Evolutionary conservation across 92 coral and sea anemone genomes (phyloP).

Genomic region (Heteractis magnifica): DNA sequence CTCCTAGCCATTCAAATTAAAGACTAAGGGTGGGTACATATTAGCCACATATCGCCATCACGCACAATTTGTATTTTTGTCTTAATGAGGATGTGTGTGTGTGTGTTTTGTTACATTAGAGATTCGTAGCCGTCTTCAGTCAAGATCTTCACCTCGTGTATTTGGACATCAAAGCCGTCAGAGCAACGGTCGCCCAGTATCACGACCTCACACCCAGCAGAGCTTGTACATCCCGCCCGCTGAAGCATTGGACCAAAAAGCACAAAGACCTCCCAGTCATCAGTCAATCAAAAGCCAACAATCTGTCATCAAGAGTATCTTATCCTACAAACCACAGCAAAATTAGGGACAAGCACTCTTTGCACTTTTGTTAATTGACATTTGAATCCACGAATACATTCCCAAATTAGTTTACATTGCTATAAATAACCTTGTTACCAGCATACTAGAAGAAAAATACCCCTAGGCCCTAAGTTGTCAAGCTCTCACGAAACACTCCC

Average conservation of each 20-base stretch:
- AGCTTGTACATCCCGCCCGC: slow-evolving; percentile 88
- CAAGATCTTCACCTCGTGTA: slow-evolving; percentile 96
- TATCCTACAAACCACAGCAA: slow-evolving; percentile 84
- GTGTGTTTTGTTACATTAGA: slow-evolving; percentile 37
- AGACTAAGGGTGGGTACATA: too few relatives aligned
- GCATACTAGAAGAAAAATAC: too few relatives aligned
- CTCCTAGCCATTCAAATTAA: too few relatives aligned
- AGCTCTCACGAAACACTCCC: too few relatives aligned
- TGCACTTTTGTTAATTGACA: too few relatives aligned
- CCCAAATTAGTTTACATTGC: neutral
- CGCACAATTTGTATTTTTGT: too few relatives aligned
- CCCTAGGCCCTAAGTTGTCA: too few relatives aligned
- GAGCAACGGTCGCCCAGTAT: slow-evolving; percentile 69
- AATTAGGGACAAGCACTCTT: slow-evolving; percentile 8
- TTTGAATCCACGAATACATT: too few relatives aligned
- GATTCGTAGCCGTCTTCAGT: slow-evolving; percentile 93
- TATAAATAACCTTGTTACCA: too few relatives aligned
- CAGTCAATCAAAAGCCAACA: slow-evolving; percentile 99
- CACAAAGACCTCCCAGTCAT: slow-evolving; percentile 98
- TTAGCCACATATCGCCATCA: too few relatives aligned
- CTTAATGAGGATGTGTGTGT: too few relatives aligned
- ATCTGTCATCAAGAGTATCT: slow-evolving; percentile 84
- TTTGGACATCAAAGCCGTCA: slow-evolving; percentile 78
- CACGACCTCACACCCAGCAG: slow-evolving; percentile 86
- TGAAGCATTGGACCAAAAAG: slow-evolving; percentile 75